phyloP scores from a whole-genome alignment of 2,113 vertebrate species.

The Propithecus coquereli region DNA sequence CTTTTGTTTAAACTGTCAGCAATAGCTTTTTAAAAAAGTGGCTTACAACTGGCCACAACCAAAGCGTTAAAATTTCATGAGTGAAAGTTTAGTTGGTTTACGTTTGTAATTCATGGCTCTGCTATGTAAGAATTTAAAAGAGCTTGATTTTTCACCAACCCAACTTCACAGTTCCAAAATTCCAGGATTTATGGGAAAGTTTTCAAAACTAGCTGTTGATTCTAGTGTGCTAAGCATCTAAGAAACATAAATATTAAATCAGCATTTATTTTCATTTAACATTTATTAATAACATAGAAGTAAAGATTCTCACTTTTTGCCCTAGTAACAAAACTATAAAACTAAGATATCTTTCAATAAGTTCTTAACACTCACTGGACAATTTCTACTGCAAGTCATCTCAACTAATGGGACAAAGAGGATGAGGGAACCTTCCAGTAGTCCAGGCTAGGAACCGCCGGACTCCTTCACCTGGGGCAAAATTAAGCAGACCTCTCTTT shows the following conservation, averaged over 20 bases:
- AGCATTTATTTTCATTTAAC: constrained; percentile 65
- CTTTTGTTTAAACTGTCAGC: neutral
- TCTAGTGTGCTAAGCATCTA: constrained; percentile 67
- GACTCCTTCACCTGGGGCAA: constrained; percentile 94
- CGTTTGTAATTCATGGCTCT: neutral
- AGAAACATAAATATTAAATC: constrained; percentile 48
- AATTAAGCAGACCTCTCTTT: constrained; percentile 96
- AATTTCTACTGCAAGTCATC: constrained; percentile 85
- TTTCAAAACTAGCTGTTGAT: constrained; percentile 61
- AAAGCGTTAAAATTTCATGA: constrained; percentile 14
- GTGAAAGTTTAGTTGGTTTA: neutral
- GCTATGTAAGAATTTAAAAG: neutral
- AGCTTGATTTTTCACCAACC: neutral
- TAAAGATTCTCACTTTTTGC: constrained; percentile 64
- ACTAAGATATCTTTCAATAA: constrained; percentile 84
- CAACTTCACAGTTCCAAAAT: constrained; percentile 78
- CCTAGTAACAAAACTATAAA: constrained; percentile 80
- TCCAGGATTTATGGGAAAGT: constrained; percentile 67
- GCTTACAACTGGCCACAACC: neutral
- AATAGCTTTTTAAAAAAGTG: neutral
- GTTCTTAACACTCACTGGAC: constrained; percentile 89
- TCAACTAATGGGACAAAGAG: constrained; percentile 88
- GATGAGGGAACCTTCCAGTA: constrained; percentile 96
- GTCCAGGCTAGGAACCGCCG: constrained; percentile 97
- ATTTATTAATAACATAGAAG: constrained; percentile 53